Evolutionary conservation across 2,113 vertebrate species (phyloP), one percentile per base, ranked within the genome.

Genomic region (Pungitius pungitius): DNA sequence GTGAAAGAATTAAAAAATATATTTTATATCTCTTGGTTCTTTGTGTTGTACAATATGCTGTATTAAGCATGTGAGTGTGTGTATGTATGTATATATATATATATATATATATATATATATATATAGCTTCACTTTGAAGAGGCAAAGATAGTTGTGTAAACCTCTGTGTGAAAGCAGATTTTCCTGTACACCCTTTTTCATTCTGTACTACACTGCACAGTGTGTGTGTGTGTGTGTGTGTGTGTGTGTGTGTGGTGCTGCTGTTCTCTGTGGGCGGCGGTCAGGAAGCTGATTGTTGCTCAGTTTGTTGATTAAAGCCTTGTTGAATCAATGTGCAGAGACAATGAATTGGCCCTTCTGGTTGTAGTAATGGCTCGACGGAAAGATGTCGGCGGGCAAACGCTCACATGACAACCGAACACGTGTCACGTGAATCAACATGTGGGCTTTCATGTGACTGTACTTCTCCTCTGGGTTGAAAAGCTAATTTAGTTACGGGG

Each of bases 201-300:
- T 73, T 22, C 11, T n/a, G n/a, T 67, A 15, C 59, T 47, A 39
- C 40, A 1, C 35, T 58, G 24, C 60, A 61, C 20, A 33, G 26
- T 13, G 0, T 13, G 1, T 18, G 33, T 56, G 43, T 24, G n/a
- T n/a, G n/a, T n/a, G n/a, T n/a, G n/a, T n/a, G n/a, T n/a, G n/a
- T n/a, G n/a, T n/a, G n/a, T n/a, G n/a, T n/a, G n/a, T n/a, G n/a
- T n/a, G n/a, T n/a, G n/a, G n/a, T 17, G 24, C 54, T 30, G 15
- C 27, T 58, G 56, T 71, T 18, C 61, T 39, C 37, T 13, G 45
- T 80, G 57, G 56, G 37, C 14, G 5, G 27, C 65, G 54, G 43
- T 26, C 39, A 60, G 37, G 20, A 51, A 57, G 42, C 15, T 39
- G 45, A 63, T 75, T 77, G 77, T 68, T 82, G 15, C 56, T n/a